Percentiles rank a stretch among this genome's conserved stretches.
These are phyloP conservation scores for Agonum fuliginosum DNA, from an alignment of 2,888 invertebrate genomes.

Conservation along the genomic window DNA sequence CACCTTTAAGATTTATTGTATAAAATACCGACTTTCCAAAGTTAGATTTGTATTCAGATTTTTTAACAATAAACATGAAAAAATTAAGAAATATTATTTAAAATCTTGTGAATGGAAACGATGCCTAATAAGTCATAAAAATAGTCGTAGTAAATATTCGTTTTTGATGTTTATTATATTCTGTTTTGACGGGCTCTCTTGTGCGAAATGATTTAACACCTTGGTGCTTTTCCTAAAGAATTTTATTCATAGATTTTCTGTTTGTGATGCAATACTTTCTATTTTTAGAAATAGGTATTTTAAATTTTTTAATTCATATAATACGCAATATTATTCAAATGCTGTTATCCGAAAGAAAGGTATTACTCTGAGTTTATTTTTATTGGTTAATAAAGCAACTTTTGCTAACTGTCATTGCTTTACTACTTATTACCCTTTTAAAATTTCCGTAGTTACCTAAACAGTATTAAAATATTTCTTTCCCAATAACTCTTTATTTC, in stretches of 20 bases:
- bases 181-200: constrained; percentile 43
- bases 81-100: constrained; percentile 43
- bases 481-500: too few relatives aligned
- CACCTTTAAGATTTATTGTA: constrained; percentile 18
- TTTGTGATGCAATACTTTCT: constrained; percentile 3
- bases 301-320: constrained; percentile 1
- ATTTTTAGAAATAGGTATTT: constrained; percentile 36
- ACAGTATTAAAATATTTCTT: too few relatives aligned
- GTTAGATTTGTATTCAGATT: constrained; percentile 10
- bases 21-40: neutral
- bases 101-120: constrained; percentile 33
- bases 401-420: too few relatives aligned
- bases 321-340: too few relatives aligned
- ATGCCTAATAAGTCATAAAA: constrained; percentile 19
- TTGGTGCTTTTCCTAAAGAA: constrained; percentile 25
- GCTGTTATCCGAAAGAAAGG: too few relatives aligned
- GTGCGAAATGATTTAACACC: constrained; percentile 48
- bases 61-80: constrained; percentile 4
- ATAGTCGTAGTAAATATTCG: constrained; percentile 29
- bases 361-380: too few relatives aligned
- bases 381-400: too few relatives aligned
- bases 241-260: constrained; percentile 40
- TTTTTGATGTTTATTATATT: constrained; percentile 46
- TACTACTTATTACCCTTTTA: too few relatives aligned
- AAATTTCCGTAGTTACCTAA: too few relatives aligned